These are phyloP conservation scores for Amphiprion ocellaris DNA, from an alignment of 2,113 vertebrate genomes.

Conservation along the genomic window DNA sequence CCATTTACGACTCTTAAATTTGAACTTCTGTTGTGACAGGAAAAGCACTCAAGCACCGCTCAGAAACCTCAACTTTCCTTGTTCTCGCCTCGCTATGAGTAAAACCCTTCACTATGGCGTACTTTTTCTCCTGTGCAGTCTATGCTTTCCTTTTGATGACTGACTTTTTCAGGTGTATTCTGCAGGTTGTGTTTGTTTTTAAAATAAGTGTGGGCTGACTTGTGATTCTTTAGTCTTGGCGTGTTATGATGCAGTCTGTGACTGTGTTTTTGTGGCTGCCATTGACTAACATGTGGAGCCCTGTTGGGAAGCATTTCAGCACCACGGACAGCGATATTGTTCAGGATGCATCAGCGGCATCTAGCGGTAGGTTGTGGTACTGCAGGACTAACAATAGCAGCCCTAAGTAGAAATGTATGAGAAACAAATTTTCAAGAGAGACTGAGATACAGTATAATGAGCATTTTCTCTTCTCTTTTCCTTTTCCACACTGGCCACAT, in stretches of 20 bases:
- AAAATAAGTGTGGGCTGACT: background rate
- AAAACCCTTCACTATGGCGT: background rate
- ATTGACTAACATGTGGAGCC: background rate
- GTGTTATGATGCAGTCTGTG: background rate
- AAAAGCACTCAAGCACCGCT: background rate
- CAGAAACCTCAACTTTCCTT: background rate
- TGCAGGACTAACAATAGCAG: background rate
- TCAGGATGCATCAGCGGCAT: conserved; percentile 62
- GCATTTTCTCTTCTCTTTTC: too few species aligned
- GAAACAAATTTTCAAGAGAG: background rate
- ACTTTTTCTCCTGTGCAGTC: background rate
- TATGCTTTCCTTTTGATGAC: background rate
- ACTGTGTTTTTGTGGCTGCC: background rate
- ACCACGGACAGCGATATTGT: conserved; percentile 71
- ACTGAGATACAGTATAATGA: background rate
- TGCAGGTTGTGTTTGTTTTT: background rate
- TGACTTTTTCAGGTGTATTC: background rate
- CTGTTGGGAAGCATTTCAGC: conserved; percentile 60
- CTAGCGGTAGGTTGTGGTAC: conserved; percentile 30
- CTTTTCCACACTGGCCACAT: background rate
- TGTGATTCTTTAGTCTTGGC: background rate
- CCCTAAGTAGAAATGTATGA: too few species aligned
- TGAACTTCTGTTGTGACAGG: background rate
- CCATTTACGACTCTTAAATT: conserved; percentile 33
- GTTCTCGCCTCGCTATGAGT: background rate